phyloP scores from a whole-genome alignment of 2,888 invertebrate species.

The Polymixis flavicincta region DNA sequence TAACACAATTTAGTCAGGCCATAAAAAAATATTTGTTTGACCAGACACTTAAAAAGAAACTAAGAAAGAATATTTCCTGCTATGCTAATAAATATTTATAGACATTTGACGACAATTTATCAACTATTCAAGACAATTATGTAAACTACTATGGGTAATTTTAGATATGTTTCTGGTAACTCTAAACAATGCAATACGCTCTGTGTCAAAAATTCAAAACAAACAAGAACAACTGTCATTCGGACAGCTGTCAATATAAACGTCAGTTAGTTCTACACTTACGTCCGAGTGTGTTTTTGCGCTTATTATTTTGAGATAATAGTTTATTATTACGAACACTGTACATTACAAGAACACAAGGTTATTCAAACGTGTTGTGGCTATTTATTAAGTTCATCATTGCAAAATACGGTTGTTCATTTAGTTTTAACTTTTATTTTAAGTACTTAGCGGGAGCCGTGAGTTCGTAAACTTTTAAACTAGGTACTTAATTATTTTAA shows the following conservation, averaged over 20 bases:
- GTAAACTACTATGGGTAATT: slow-evolving; percentile 20
- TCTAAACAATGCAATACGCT: slow-evolving; percentile 7
- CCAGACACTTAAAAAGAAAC: not conserved
- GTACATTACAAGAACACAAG: slow-evolving; percentile 58
- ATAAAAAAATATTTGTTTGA: not conserved
- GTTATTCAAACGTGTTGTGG: slow-evolving; percentile 48
- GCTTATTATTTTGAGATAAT: slow-evolving; percentile 50
- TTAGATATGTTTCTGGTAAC: slow-evolving; percentile 18
- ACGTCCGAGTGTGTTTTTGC: slow-evolving; percentile 27
- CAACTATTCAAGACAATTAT: slow-evolving; percentile 16
- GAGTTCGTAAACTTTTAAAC: slow-evolving; percentile 29
- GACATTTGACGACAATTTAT: slow-evolving; percentile 2
- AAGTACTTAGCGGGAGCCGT: slow-evolving; percentile 3
- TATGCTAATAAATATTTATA: slow-evolving; percentile 7
- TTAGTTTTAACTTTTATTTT: slow-evolving; percentile 28
- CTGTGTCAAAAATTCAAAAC: slow-evolving; percentile 24
- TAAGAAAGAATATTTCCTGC: not conserved
- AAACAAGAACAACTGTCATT: slow-evolving; percentile 35
- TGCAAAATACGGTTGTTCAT: slow-evolving; percentile 27
- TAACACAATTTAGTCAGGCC: not conserved
- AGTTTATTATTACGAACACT: slow-evolving; percentile 44
- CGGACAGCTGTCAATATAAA: slow-evolving; percentile 32
- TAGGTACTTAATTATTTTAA: slow-evolving; percentile 20
- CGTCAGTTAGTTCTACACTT: slow-evolving; percentile 34
- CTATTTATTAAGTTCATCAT: slow-evolving; percentile 23